These are phyloP conservation scores for Dipodomys merriami DNA, from an alignment of 2,113 vertebrate species.

Conservation along the genomic window DNA sequence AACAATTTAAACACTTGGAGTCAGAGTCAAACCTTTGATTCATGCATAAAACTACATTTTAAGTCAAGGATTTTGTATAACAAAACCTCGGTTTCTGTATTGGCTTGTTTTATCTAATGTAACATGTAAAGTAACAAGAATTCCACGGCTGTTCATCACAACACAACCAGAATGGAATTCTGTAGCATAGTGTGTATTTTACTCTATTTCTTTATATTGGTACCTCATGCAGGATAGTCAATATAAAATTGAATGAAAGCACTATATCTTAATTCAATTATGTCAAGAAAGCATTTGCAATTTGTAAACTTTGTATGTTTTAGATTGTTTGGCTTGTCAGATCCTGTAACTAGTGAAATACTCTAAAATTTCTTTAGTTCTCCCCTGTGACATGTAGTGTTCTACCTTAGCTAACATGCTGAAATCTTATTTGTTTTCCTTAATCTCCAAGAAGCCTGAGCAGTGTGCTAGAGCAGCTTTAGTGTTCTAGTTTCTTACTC, in stretches of 20 bases:
- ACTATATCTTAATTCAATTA: constrained; percentile 21
- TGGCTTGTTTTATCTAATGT: neutral
- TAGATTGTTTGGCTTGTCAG: neutral
- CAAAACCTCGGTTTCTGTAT: neutral
- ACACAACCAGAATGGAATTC: neutral
- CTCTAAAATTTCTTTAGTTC: neutral
- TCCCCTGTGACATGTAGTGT: neutral
- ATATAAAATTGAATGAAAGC: constrained; percentile 10
- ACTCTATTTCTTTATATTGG: neutral
- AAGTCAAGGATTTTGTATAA: neutral
- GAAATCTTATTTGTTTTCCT: neutral
- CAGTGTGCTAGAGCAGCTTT: neutral
- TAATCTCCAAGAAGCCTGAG: constrained; percentile 11
- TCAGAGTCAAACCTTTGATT: neutral
- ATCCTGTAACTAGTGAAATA: neutral
- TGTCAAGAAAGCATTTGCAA: constrained; percentile 38
- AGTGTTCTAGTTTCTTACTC: neutral
- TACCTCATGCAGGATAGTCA: neutral
- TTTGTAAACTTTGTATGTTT: neutral
- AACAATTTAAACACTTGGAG: neutral
- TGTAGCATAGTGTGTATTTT: neutral
- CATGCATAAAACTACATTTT: neutral
- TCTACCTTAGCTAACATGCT: neutral
- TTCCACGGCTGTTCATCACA: constrained; percentile 27
- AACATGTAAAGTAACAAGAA: neutral